Base-by-base conservation (phyloP, 2,888 invertebrate genomes). In the Pantelozetes paolii region DNA sequence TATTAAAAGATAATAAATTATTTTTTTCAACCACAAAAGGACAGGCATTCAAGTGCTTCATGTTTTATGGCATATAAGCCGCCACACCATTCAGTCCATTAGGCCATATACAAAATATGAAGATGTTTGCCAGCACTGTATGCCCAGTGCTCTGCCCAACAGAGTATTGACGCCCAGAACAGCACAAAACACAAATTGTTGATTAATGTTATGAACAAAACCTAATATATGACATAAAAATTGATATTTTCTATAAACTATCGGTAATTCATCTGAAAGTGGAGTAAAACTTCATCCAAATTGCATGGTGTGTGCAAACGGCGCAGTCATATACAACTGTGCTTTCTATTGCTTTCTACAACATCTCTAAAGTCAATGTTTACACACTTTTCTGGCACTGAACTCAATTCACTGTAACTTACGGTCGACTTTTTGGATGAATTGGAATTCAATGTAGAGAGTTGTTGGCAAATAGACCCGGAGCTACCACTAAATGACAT, bases 1-100 rank as follows among this genome's bases (percentile, higher is more conserved):
- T 64, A 64, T 64, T 64, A 62, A 40, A 18, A 64, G 64, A 64
- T 64, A 64, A 64, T 64, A 64, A 64, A 64, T 64, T 64, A 64
- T 64, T 64, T 64, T 64, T 64, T 13, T n/a, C 15, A 36, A 15
- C 40, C 40, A 15, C 11, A 64, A 64, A 64, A 64, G 6, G 59
- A 59, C 59, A 64, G 36, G 36, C 20, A 64, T 64, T 36, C 9
- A 36, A 11, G 40, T 32, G 32, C 20, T 36, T 36, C 9, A 13
- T n/a, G 36, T 64, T 64, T 64, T 36, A n/a, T 8, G 40, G 64
- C 23, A 36, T 64, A 30, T 64, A 8, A 36, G 36, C 30, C 23
- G 6, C 59, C 30, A 59, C 59, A 30, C 59, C 59, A 59, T 59
- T 9, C 15, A 64, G 13, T 64, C 64, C 64, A 64, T 64, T 64